Evolutionary conservation across 53 echinoderm and acorn worm species (phyloP).

Genomic region (Stichopus horrens): DNA sequence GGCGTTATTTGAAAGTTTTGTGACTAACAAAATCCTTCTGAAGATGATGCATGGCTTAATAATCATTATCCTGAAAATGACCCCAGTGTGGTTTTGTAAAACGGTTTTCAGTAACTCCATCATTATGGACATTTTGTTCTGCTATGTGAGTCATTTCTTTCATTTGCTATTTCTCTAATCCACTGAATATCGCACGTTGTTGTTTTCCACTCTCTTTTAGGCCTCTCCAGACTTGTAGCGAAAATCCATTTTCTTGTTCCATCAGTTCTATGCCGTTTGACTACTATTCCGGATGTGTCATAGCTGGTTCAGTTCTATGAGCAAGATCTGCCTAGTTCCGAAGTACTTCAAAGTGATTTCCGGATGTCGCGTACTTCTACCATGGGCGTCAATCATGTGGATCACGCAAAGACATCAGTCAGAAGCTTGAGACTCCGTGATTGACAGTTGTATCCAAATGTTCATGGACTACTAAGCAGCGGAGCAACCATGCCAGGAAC

Average conservation of each 20-base stretch:
- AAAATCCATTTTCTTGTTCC: conserved; percentile 38
- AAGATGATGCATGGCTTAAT: conserved; percentile 13
- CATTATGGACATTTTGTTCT: conserved; percentile 22
- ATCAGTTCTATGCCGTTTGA: conserved; percentile 38
- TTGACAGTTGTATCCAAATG: conserved; percentile 42
- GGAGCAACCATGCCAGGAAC: conserved; percentile 32
- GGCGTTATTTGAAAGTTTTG: conserved; percentile 4
- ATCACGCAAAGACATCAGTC: conserved; percentile 30
- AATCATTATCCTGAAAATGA: background rate
- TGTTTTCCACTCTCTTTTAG: background rate
- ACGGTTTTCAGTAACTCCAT: conserved; percentile 17
- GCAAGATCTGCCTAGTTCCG: conserved; percentile 38
- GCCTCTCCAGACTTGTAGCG: conserved; percentile 28
- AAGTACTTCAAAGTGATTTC: conserved; percentile 29
- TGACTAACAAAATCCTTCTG: conserved; percentile 19
- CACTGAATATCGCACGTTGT: conserved; percentile 13
- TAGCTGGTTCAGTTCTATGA: conserved; percentile 40
- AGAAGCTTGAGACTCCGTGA: conserved; percentile 33
- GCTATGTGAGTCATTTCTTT: conserved; percentile 23
- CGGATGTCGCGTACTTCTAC: conserved; percentile 42
- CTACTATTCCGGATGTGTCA: conserved; percentile 29
- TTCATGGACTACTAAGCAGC: conserved; percentile 27
- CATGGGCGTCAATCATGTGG: conserved; percentile 37
- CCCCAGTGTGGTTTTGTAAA: conserved; percentile 12
- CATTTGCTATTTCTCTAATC: conserved; percentile 17